A percentile compares a stretch with the other conserved stretches of the same genome.
These are phyloP conservation scores for Nipponacmea schrenckii DNA, from an alignment of 2,888 invertebrate species.

Conservation along the genomic window DNA sequence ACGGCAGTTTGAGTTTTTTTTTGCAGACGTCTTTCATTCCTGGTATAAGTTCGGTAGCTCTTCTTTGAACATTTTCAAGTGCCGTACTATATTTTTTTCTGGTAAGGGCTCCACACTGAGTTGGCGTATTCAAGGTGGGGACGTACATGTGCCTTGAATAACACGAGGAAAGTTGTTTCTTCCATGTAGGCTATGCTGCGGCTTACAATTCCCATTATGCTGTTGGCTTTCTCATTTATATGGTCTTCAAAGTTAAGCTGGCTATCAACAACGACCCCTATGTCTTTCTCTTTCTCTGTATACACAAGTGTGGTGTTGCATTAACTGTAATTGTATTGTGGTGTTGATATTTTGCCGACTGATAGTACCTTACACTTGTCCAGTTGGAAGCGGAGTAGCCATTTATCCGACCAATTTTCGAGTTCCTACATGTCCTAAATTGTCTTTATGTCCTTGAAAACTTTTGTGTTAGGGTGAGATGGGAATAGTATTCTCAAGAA, in stretches of 20 bases:
- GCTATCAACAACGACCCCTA: slow-evolving; percentile 18
- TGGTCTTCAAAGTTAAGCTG: slow-evolving; percentile 15
- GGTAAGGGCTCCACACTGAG: slow-evolving; percentile 17
- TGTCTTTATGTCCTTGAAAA: background rate
- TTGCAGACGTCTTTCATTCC: slow-evolving; percentile 8
- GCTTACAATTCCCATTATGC: slow-evolving; percentile 16
- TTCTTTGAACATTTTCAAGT: slow-evolving; percentile 22
- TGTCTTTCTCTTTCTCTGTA: slow-evolving; percentile 20
- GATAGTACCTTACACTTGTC: slow-evolving; percentile 19
- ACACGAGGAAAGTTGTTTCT: slow-evolving; percentile 9
- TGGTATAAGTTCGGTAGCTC: slow-evolving; percentile 22
- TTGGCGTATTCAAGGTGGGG: slow-evolving; percentile 26
- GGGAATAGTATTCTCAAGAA: too few relatives aligned
- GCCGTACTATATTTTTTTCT: slow-evolving; percentile 15
- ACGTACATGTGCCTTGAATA: slow-evolving; percentile 20
- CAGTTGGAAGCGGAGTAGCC: slow-evolving; percentile 22
- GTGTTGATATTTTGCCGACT: background rate
- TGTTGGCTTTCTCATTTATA: slow-evolving; percentile 15
- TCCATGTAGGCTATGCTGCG: slow-evolving; percentile 5
- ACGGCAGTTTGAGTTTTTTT: slow-evolving; percentile 12
- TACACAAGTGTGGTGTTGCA: slow-evolving; percentile 6
- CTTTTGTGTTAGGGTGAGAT: background rate
- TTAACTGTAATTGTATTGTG: background rate
- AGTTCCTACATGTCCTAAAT: slow-evolving; percentile 15
- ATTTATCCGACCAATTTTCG: slow-evolving; percentile 21